phyloP scores from a whole-genome alignment of 2,888 invertebrate species.

The Scrobipalpa atriplicella region DNA sequence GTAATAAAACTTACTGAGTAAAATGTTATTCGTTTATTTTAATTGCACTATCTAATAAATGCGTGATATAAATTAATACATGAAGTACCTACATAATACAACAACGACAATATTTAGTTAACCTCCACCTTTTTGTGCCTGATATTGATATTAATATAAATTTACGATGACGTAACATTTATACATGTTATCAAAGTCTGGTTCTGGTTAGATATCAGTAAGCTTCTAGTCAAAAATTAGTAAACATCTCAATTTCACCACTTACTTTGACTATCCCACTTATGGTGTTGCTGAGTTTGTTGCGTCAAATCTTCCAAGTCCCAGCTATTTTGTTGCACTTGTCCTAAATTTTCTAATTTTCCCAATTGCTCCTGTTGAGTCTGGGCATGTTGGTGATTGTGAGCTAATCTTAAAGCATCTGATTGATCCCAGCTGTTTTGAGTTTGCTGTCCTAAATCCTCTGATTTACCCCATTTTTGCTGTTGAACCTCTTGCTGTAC shows the following conservation, averaged over 20 bases:
- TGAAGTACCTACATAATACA: slow-evolving; percentile 20
- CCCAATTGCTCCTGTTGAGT: background rate
- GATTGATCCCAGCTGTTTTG: slow-evolving; percentile 45
- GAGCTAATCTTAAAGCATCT: slow-evolving; percentile 40
- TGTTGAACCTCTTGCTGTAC: background rate
- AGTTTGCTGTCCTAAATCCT: slow-evolving; percentile 52
- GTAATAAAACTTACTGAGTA: slow-evolving; percentile 19
- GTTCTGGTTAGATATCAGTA: slow-evolving; percentile 3
- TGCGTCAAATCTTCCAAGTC: slow-evolving; percentile 37
- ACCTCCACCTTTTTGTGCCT: slow-evolving; percentile 1
- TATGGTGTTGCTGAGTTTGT: slow-evolving; percentile 35
- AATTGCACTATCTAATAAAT: slow-evolving; percentile 22
- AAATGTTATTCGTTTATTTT: slow-evolving; percentile 11
- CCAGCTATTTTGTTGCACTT: slow-evolving; percentile 36
- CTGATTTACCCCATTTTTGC: slow-evolving; percentile 33
- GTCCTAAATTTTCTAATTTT: slow-evolving; percentile 26
- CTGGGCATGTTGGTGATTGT: background rate
- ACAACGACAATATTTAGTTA: slow-evolving; percentile 8
- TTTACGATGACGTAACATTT: slow-evolving; percentile 2
- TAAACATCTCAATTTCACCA: slow-evolving; percentile 33
- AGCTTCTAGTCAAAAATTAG: slow-evolving; percentile 5
- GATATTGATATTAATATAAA: background rate
- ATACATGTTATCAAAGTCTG: slow-evolving; percentile 16
- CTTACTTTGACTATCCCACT: slow-evolving; percentile 38
- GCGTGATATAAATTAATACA: slow-evolving; percentile 21